Evolutionary conservation across 2,888 invertebrate genomes (phyloP).

Genomic region (Trissolcus brochymenae): DNA sequence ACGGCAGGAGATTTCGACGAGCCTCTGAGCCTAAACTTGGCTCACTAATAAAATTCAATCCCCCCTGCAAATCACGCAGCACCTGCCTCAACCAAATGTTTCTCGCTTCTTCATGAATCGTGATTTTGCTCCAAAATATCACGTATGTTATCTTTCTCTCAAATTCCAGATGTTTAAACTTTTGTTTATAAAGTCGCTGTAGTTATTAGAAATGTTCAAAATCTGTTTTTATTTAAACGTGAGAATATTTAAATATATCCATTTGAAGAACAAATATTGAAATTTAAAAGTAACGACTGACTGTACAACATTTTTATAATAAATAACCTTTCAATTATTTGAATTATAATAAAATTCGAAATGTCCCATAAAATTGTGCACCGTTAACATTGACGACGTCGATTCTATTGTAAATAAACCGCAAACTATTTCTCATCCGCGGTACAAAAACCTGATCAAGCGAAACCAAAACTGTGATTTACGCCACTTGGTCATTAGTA

Average conservation of each 20-base stretch:
- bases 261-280: too few relatives aligned
- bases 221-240: too few relatives aligned
- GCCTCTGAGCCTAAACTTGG: constrained; percentile 28
- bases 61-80: constrained; percentile 42
- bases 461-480: neutral
- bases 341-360: constrained; percentile 29
- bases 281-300: too few relatives aligned
- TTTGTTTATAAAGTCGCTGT: neutral
- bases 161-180: neutral
- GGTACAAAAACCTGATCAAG: neutral
- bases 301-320: too few relatives aligned
- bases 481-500: neutral
- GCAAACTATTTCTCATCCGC: constrained; percentile 23
- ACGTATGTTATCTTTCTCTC: constrained; percentile 17
- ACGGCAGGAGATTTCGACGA: constrained; percentile 24
- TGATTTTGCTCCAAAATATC: constrained; percentile 31
- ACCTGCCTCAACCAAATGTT: constrained; percentile 31
- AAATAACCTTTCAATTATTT: neutral
- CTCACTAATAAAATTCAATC: constrained; percentile 44
- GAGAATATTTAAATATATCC: too few relatives aligned
- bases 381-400: constrained; percentile 39
- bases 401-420: constrained; percentile 17
- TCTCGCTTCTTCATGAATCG: constrained; percentile 29
- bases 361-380: constrained; percentile 27
- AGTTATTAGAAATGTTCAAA: too few relatives aligned